Conservation (phyloP, 1,140 invertebrate genomes). For the Papilio polyxenes region DNA sequence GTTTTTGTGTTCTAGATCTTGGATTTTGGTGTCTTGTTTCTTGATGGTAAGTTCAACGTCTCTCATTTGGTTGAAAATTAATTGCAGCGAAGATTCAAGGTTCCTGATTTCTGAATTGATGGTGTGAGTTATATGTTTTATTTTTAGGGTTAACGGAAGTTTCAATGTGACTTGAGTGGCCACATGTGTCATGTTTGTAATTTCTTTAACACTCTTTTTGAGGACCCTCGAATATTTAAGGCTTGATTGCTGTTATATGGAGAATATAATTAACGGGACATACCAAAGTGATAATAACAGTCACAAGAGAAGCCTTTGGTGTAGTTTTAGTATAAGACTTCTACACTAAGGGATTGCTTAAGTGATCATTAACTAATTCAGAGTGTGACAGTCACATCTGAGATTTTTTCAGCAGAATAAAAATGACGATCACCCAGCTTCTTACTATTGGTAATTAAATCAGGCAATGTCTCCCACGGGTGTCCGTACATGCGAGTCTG, state of each 20-base stretch:
- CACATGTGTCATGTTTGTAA: background rate
- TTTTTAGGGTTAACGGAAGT: background rate
- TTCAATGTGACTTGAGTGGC: background rate
- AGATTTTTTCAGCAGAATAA: background rate
- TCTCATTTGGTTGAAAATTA: conserved; percentile 47
- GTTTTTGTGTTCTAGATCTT: conserved; percentile 52
- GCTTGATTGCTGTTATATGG: too few species aligned
- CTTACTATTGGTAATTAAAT: conserved; percentile 16
- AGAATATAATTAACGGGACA: too few species aligned
- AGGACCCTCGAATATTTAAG: too few species aligned
- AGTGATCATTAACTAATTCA: background rate
- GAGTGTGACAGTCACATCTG: background rate
- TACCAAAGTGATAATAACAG: too few species aligned
- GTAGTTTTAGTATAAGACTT: too few species aligned
- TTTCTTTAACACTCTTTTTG: background rate
- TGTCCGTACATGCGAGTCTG: background rate
- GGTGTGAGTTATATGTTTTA: background rate
- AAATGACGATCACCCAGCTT: background rate
- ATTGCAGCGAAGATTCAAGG: conserved; percentile 44
- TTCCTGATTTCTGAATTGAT: background rate
- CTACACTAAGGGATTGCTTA: background rate
- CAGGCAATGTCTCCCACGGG: conserved; percentile 30
- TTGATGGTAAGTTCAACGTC: conserved; percentile 47
- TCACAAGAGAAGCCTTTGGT: too few species aligned
- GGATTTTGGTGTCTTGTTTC: conserved; percentile 47